Conservation (phyloP, 2,888 invertebrate species). For the Andrena chrysosceles region DNA sequence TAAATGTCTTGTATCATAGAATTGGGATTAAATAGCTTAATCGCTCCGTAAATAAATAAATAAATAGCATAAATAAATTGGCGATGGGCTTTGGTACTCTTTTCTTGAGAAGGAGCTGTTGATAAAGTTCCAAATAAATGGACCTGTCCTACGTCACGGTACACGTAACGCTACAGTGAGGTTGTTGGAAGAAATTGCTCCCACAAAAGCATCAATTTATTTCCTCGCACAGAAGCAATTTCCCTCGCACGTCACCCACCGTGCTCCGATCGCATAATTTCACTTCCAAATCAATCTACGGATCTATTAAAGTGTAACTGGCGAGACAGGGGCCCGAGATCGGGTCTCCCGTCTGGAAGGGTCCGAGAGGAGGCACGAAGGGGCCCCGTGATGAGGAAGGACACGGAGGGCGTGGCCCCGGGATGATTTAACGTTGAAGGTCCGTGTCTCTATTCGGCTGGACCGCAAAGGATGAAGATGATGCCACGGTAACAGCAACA, state of each 20-base stretch:
- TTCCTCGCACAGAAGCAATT: neutral
- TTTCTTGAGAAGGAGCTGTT: no score
- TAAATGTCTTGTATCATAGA: no score
- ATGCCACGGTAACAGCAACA: constrained; percentile 59
- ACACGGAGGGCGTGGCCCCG: constrained; percentile 78
- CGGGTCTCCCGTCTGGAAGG: constrained; percentile 16
- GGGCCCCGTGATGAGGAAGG: constrained; percentile 50
- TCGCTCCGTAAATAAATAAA: no score
- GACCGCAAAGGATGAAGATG: constrained; percentile 68
- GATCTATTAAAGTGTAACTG: constrained; percentile 37
- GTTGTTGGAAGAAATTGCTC: neutral
- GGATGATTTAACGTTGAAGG: constrained; percentile 82
- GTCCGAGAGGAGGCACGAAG: constrained; percentile 8
- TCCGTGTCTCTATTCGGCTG: constrained; percentile 82
- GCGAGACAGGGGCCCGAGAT: constrained; percentile 9
- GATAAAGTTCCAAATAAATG: neutral
- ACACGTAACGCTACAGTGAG: neutral
- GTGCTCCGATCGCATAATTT: constrained; percentile 36
- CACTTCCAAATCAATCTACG: constrained; percentile 53
- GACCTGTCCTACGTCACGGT: neutral
- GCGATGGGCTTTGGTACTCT: no score
- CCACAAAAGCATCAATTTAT: constrained; percentile 12
- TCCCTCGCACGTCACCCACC: neutral
- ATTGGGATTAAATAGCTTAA: no score
- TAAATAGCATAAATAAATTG: no score